phyloP scores from a whole-genome alignment of 2,113 vertebrate genomes.

The Mustelus asterias region DNA sequence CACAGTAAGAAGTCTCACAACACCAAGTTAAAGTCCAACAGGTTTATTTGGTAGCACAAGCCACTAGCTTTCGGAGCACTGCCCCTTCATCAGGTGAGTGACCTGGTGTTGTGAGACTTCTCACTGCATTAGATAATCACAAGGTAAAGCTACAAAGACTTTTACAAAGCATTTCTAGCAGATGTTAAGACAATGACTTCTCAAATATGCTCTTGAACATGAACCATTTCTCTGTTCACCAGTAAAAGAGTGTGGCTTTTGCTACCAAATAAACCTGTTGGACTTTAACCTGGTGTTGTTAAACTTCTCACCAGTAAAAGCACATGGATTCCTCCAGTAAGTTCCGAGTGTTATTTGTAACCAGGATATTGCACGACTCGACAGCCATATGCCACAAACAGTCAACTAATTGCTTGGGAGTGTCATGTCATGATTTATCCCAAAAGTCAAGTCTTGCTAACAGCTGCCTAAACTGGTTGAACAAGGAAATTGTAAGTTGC shows the following conservation, averaged over 20 bases:
- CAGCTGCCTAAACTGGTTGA: conserved; percentile 12
- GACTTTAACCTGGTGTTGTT: no score
- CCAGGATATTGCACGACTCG: background rate
- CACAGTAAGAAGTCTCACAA: no score
- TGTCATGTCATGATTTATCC: background rate
- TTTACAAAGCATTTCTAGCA: background rate
- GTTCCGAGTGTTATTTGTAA: background rate
- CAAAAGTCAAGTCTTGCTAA: background rate
- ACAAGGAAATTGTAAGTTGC: conserved; percentile 12
- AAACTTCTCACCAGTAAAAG: background rate
- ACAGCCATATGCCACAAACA: background rate
- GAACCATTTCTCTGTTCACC: background rate
- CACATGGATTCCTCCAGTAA: background rate
- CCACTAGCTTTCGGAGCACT: no score
- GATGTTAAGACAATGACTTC: background rate
- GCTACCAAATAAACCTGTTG: no score
- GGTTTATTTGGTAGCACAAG: no score
- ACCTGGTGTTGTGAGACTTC: no score
- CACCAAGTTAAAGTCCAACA: no score
- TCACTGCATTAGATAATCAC: background rate
- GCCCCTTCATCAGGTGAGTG: no score
- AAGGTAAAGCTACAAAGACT: background rate
- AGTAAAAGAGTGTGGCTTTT: no score
- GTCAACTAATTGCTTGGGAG: background rate
- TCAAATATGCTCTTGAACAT: background rate